phyloP scores from a whole-genome alignment of 2,888 invertebrate species.

The Achlya flavicornis region DNA sequence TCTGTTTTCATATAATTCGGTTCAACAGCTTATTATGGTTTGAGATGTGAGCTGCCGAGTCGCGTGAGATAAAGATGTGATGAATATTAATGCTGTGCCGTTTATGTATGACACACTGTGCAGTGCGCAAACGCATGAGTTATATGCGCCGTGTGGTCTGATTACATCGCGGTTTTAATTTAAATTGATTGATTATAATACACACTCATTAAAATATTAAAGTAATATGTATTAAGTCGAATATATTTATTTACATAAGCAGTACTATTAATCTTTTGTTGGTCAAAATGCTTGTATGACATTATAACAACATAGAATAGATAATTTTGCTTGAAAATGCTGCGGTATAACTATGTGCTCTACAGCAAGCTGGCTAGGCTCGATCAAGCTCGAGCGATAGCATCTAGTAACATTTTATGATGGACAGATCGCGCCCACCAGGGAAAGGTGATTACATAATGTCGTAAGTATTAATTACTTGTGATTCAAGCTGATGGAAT shows the following conservation, averaged over 20 bases:
- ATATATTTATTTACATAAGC: no score
- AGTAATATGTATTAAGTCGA: no score
- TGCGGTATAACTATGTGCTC: not conserved
- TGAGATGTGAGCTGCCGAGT: not conserved
- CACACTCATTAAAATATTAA: not conserved
- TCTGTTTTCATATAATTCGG: conserved; percentile 30
- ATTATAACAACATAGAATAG: no score
- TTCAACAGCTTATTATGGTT: conserved; percentile 29
- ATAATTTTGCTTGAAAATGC: not conserved
- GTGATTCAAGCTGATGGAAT: conserved; percentile 41
- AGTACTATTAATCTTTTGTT: no score
- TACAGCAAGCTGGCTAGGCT: not conserved
- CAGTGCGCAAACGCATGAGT: not conserved
- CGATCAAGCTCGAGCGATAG: conserved; percentile 17
- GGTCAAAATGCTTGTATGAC: no score
- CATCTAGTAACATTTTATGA: conserved; percentile 31
- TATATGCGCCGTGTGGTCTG: not conserved
- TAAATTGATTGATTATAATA: not conserved
- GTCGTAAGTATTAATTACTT: conserved; percentile 49
- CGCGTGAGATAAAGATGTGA: not conserved
- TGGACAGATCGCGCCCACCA: conserved; percentile 49
- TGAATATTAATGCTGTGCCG: not conserved
- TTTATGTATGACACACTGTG: not conserved
- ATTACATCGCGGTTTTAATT: not conserved
- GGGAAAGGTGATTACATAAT: conserved; percentile 63